These are phyloP conservation scores for Pinna nobilis DNA, from an alignment of 1,140 invertebrate genomes.

Conservation along the genomic window DNA sequence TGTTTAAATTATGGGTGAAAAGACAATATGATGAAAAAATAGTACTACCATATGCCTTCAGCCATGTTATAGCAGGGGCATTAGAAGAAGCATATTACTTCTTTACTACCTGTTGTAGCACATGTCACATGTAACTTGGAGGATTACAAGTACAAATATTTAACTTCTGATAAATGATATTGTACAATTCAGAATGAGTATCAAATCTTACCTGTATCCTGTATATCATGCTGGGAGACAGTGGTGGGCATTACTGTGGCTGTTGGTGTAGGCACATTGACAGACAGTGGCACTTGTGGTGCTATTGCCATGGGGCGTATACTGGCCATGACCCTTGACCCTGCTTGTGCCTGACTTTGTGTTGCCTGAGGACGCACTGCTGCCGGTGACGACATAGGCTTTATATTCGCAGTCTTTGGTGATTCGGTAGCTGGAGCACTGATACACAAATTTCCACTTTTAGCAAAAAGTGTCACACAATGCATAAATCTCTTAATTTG, in stretches of 20 bases:
- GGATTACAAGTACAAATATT: too few species aligned
- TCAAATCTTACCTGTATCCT: constrained; percentile 19
- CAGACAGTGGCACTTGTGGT: constrained; percentile 70
- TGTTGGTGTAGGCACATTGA: constrained; percentile 74
- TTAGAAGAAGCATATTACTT: too few species aligned
- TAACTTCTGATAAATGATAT: neutral
- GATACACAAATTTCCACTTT: too few species aligned
- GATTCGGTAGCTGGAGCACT: constrained; percentile 86
- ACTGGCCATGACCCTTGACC: constrained; percentile 82
- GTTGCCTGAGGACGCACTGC: constrained; percentile 54
- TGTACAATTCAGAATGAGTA: neutral
- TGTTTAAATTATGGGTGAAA: too few species aligned
- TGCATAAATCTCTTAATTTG: too few species aligned
- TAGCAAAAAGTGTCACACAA: too few species aligned
- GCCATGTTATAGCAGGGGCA: too few species aligned
- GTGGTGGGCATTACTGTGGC: constrained; percentile 84
- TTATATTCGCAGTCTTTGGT: constrained; percentile 91
- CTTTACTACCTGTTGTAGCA: too few species aligned
- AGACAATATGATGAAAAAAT: too few species aligned
- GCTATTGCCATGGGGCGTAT: constrained; percentile 91
- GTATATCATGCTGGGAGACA: constrained; percentile 57
- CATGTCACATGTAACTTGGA: too few species aligned
- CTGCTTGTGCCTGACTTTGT: constrained; percentile 69
- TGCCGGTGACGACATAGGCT: constrained; percentile 85
- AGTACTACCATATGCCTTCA: too few species aligned